Conservation (phyloP, 2,113 vertebrate species). For the Egretta garzetta region DNA sequence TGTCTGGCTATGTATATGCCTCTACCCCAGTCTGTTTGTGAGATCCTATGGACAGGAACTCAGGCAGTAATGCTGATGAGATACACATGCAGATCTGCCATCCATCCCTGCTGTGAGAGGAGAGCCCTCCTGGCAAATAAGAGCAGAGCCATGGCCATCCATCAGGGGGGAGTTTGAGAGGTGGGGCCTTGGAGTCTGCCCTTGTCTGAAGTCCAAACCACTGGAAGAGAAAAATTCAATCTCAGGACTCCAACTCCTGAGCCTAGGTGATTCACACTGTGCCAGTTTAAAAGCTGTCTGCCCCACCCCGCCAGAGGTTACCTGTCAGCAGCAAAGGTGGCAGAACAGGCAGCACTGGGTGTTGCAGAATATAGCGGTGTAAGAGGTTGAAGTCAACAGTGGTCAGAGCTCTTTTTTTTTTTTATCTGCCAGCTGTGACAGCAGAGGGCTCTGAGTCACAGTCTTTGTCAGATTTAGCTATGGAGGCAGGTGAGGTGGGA, state of each 20-base stretch:
- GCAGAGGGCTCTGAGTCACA: neutral
- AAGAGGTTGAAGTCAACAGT: neutral
- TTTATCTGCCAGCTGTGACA: neutral
- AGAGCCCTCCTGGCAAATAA: neutral
- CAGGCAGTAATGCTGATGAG: neutral
- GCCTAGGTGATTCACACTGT: neutral
- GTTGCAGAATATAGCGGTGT: neutral
- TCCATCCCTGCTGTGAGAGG: neutral
- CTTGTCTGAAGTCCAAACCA: neutral
- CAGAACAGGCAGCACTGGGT: neutral
- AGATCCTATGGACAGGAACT: accelerated
- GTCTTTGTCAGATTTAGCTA: neutral
- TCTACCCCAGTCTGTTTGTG: neutral
- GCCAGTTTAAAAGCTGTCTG: neutral
- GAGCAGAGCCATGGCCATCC: neutral
- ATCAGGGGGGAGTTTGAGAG: neutral
- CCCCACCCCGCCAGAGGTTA: neutral
- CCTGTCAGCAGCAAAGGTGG: neutral
- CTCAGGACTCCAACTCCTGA: neutral
- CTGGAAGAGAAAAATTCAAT: neutral
- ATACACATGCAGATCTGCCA: neutral
- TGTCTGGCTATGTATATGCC: neutral
- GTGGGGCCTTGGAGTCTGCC: neutral
- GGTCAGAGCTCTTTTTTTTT: neutral
- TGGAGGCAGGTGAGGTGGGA: neutral